Evolutionary conservation across 2,888 invertebrate species (phyloP).

Genomic region (Melolontha melolontha): DNA sequence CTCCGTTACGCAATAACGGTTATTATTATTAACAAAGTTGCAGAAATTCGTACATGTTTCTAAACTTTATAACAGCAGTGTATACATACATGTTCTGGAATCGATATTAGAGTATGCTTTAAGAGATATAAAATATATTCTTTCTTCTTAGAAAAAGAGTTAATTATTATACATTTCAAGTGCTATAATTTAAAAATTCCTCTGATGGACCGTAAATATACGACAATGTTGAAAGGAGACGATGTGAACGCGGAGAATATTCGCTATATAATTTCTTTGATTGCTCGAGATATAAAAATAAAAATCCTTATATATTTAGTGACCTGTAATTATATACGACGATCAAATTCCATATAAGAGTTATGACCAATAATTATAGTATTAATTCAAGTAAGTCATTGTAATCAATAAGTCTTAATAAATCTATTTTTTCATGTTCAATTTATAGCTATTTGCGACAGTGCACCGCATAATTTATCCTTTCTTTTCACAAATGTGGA

Average conservation of each 20-base stretch:
- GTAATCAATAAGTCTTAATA: slow-evolving; percentile 48
- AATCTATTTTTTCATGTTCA: slow-evolving; percentile 40
- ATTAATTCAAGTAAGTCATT: slow-evolving; percentile 45
- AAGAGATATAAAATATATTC: no score
- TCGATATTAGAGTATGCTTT: no score
- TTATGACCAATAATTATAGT: slow-evolving; percentile 44
- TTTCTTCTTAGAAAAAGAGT: no score
- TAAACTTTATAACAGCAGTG: no score
- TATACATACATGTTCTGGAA: no score
- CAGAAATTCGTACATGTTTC: no score
- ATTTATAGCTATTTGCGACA: slow-evolving; percentile 44
- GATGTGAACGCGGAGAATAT: slow-evolving; percentile 7
- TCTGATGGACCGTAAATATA: no score
- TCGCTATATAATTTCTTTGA: slow-evolving; percentile 30
- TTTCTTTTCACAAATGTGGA: slow-evolving; percentile 45
- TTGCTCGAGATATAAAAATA: slow-evolving; percentile 16
- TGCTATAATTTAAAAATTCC: no score
- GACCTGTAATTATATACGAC: slow-evolving; percentile 41
- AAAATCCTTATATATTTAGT: slow-evolving; percentile 38
- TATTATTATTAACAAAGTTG: no score
- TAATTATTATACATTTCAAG: no score
- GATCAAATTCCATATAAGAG: slow-evolving; percentile 46
- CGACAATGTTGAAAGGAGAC: no score
- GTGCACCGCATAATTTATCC: slow-evolving; percentile 39
- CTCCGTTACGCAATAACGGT: no score